phyloP scores from a whole-genome alignment of 2,113 vertebrate species.

The Raphicerus campestris region DNA sequence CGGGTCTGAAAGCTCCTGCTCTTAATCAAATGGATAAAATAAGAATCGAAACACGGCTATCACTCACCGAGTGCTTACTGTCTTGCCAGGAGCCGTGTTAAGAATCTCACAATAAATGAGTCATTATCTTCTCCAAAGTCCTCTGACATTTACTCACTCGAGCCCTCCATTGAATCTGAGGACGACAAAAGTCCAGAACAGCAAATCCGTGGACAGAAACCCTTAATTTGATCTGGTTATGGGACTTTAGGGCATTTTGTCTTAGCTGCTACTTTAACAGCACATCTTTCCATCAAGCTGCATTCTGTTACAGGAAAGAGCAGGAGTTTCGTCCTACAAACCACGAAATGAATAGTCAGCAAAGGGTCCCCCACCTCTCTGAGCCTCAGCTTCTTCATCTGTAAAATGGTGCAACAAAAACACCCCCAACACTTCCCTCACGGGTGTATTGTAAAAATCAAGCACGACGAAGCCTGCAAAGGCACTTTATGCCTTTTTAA shows the following conservation, averaged over 20 bases:
- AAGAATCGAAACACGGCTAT: background rate
- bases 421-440: background rate
- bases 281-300: background rate
- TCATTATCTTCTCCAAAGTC: background rate
- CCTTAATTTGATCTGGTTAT: background rate
- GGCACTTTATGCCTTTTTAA: background rate
- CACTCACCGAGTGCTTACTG: background rate
- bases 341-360: background rate
- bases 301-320: background rate
- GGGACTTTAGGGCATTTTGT: background rate
- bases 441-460: background rate
- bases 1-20: background rate
- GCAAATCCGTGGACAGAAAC: background rate
- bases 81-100: background rate
- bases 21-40: background rate
- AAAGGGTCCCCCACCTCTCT: background rate
- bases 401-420: background rate
- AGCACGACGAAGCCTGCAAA: background rate
- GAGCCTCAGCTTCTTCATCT: background rate
- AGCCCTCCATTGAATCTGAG: background rate
- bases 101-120: background rate
- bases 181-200: background rate
- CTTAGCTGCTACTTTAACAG: background rate
- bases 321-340: background rate
- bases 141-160: background rate